Evolutionary conservation across 2,113 vertebrate species (phyloP).

Genomic region (Uropsilus gracilis): DNA sequence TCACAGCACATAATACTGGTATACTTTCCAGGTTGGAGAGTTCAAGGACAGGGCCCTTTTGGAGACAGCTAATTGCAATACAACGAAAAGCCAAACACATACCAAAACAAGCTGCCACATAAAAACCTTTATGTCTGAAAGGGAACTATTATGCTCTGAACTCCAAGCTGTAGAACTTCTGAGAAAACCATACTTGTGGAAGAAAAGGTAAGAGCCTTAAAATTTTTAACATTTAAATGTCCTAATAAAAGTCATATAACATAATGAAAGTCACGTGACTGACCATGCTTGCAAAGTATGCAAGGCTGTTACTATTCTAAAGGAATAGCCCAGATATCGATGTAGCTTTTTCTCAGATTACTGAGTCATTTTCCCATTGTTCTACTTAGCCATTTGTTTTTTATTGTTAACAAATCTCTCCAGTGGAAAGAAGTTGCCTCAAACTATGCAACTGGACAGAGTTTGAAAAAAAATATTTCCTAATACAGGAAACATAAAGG

Average conservation of each 20-base stretch:
- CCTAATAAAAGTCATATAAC: background rate
- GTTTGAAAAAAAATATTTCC: constrained; percentile 3
- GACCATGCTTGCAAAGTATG: background rate
- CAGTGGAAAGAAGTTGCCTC: background rate
- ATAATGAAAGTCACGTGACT: too few species aligned
- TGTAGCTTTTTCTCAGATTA: background rate
- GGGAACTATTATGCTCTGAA: background rate
- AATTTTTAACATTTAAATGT: background rate
- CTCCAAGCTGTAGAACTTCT: background rate
- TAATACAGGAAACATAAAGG: background rate
- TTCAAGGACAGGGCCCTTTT: background rate
- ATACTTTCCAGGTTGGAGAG: background rate
- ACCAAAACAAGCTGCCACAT: background rate
- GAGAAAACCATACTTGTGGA: background rate
- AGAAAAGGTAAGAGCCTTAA: background rate
- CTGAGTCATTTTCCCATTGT: background rate
- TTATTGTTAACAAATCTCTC: background rate
- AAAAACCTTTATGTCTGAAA: background rate
- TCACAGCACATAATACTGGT: background rate
- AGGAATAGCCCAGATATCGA: background rate
- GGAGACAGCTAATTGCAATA: background rate
- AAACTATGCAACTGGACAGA: background rate
- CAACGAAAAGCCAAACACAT: background rate
- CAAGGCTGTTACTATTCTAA: background rate
- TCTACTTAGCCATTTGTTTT: background rate